phyloP scores from a whole-genome alignment of 2,113 vertebrate species.

The Addax nasomaculatus region DNA sequence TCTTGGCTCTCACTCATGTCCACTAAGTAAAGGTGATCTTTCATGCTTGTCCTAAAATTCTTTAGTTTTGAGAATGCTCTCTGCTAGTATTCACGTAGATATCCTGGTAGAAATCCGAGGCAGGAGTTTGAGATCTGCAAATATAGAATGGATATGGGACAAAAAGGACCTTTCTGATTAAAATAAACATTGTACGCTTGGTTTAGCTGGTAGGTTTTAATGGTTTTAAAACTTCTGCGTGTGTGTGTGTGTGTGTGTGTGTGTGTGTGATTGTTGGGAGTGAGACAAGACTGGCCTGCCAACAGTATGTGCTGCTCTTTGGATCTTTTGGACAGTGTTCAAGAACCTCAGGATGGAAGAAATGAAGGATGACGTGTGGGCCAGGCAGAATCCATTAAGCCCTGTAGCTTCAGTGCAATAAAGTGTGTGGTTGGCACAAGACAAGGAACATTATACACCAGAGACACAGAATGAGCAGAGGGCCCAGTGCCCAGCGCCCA shows the following conservation, averaged over 20 bases:
- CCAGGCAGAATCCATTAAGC: background rate
- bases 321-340: background rate
- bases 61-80: background rate
- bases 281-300: too few relatives aligned
- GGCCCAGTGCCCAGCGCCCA: background rate
- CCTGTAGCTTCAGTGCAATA: background rate
- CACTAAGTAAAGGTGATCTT: too few relatives aligned
- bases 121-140: background rate
- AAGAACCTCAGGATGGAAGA: background rate
- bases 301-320: background rate
- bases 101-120: background rate
- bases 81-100: background rate
- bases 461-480: background rate
- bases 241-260: background rate
- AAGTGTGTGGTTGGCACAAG: background rate
- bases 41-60: background rate
- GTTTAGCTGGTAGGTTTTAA: background rate
- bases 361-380: background rate
- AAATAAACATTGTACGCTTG: background rate
- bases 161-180: background rate
- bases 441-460: background rate
- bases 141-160: rapidly evolving
- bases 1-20: background rate
- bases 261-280: too few relatives aligned
- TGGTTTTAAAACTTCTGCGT: background rate